Evolutionary conservation across 2,113 vertebrate species (phyloP), one percentile per base, ranked within the genome.

Genomic region (Holacanthus passer): DNA sequence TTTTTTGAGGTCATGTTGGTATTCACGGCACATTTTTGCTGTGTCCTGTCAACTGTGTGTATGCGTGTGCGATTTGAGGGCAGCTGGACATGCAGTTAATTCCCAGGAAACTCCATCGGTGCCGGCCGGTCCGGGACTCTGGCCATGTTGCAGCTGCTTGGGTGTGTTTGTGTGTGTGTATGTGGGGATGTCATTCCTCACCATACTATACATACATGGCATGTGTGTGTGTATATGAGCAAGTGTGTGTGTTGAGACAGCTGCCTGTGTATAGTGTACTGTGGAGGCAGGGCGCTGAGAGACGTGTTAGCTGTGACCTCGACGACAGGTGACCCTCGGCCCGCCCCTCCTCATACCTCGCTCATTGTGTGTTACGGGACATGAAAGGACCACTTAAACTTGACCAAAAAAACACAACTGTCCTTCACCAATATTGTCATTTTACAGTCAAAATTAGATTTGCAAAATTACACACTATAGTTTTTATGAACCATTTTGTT

Each of bases 71-170:
- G 87, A 82, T 84, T 76, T 69, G 63, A 59, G 58, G 88, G 87
- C 91, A 92, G 88, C 90, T 93, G 93, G 90, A 92, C 88, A 88
- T 90, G 84, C 81, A 85, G 88, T 91, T 93, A 92, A 93, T 92
- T 94, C 95, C 93, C 93, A 93, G 88, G 90, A 91, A 94, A 91
- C 91, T 87, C 65, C 58, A 47, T 88, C 77, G 93, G 94, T 95
- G 93, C 95, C 93, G 92, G 93, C 94, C 87, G 93, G 95, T 94
- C 93, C 94, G 84, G 94, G 92, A 94, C 93, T 88, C 83, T 87
- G 83, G 90, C 88, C 91, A 82, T 66, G 84, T 65, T 90, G 93
- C 95, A 94, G 95, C 95, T 95, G 95, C 91, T 83, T 87, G 84
- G 83, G 84, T 87, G 89, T 92, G 91, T 89, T 79, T 86, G 82